Conservation (phyloP, 2,797 vertebrate genomes). For the Austrolebias charrua region DNA sequence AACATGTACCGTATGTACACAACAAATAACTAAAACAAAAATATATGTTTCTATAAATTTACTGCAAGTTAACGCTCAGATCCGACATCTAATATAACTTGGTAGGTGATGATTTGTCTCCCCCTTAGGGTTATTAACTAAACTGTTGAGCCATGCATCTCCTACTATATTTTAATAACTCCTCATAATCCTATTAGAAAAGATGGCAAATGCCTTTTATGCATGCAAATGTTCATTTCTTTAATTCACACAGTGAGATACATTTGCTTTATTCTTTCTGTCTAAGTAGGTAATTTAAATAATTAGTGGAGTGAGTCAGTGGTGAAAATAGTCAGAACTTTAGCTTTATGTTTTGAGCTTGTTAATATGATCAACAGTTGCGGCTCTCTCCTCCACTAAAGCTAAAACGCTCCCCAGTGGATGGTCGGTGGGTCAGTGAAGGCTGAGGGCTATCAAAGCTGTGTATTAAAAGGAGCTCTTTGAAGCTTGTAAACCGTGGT, state of each 20-base stretch:
- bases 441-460: conserved; percentile 78
- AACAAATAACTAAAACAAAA: not conserved
- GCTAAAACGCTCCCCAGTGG: conserved; percentile 72
- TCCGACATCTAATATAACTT: conserved; percentile 22
- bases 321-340: conserved; percentile 19
- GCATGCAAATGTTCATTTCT: not conserved
- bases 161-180: not conserved
- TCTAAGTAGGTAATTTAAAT: not conserved
- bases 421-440: conserved; percentile 67
- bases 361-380: conserved; percentile 75
- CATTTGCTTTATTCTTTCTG: not conserved
- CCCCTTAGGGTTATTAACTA: conserved; percentile 73
- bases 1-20: not conserved
- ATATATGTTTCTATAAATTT: conserved; percentile 6
- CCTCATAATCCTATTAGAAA: not conserved
- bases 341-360: conserved; percentile 33
- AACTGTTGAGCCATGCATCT: conserved; percentile 47
- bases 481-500: conserved; percentile 84
- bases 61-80: conserved; percentile 13
- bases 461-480: conserved; percentile 85
- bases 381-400: conserved; percentile 60
- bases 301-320: conserved; percentile 1
- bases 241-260: not conserved
- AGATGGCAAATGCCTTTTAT: conserved; percentile 4
- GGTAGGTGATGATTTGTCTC: conserved; percentile 72